Evolutionary conservation across 2,113 vertebrate species (phyloP).

Genomic region (Erpornis zantholeuca): DNA sequence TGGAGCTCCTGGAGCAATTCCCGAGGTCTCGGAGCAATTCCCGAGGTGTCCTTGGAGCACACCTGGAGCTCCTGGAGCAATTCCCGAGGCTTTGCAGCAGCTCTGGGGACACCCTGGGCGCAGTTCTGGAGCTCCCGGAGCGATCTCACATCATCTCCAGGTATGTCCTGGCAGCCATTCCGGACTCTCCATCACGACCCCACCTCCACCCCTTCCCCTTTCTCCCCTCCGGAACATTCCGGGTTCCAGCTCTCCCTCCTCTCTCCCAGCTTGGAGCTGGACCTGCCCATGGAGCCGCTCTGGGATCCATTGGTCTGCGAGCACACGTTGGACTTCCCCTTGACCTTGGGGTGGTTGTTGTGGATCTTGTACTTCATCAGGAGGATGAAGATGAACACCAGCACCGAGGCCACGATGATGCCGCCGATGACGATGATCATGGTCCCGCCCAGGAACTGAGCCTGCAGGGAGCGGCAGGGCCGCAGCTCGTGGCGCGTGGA

Average conservation of each 20-base stretch:
- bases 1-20: no score
- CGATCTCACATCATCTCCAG: no score
- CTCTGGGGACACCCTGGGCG: no score
- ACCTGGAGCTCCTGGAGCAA: no score
- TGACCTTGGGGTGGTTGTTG: slow-evolving; percentile 69
- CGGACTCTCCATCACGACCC: no score
- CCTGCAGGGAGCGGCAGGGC: slow-evolving; percentile 85
- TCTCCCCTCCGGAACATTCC: background rate
- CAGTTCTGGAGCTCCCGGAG: no score
- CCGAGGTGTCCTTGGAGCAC: no score
- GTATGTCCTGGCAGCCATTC: no score
- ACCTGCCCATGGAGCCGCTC: background rate
- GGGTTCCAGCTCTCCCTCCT: background rate
- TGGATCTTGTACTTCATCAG: slow-evolving; percentile 94
- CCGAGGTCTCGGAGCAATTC: no score
- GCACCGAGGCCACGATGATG: slow-evolving; percentile 91
- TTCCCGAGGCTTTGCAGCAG: no score
- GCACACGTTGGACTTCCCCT: slow-evolving; percentile 61
- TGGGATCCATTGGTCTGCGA: slow-evolving; percentile 76
- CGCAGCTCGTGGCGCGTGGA: slow-evolving; percentile 80
- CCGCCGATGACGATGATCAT: slow-evolving; percentile 97
- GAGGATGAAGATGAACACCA: slow-evolving; percentile 94
- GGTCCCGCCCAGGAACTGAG: slow-evolving; percentile 91
- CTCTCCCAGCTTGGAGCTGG: background rate
- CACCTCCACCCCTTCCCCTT: no score